These are phyloP conservation scores for Acrobasis repandana DNA, from an alignment of 2,888 invertebrate genomes.

Conservation along the genomic window DNA sequence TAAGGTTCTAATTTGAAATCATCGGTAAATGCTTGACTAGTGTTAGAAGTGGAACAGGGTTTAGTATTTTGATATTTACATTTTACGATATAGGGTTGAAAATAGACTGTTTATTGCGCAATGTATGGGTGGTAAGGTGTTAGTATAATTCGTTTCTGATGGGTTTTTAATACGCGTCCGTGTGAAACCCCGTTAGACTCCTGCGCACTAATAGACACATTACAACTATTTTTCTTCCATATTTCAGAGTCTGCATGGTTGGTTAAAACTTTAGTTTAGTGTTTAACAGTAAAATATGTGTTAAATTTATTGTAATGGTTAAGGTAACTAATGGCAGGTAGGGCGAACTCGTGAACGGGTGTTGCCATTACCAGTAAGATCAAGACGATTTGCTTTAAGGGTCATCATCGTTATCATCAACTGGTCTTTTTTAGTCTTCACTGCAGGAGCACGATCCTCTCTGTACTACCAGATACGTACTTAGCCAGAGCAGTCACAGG, in stretches of 20 bases:
- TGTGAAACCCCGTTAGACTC: constrained; percentile 63
- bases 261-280: background rate
- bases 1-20: constrained; percentile 1
- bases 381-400: too few relatives aligned
- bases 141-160: constrained; percentile 77
- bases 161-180: constrained; percentile 76
- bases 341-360: too few relatives aligned
- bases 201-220: constrained; percentile 73
- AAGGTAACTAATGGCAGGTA: too few relatives aligned
- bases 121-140: constrained; percentile 45
- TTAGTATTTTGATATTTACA: constrained; percentile 1
- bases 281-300: too few relatives aligned
- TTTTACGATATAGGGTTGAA: background rate
- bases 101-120: background rate
- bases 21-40: background rate
- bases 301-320: too few relatives aligned
- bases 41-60: background rate
- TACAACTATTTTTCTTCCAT: constrained; percentile 44
- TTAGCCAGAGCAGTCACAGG: too few relatives aligned
- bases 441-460: too few relatives aligned
- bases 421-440: too few relatives aligned
- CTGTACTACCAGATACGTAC: too few relatives aligned
- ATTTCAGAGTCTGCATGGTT: constrained; percentile 40
- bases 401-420: too few relatives aligned
- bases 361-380: too few relatives aligned